Evolutionary conservation across 2,888 invertebrate genomes (phyloP), one percentile per base, ranked within the genome.

Genomic region (Drosophila percnosoma): DNA sequence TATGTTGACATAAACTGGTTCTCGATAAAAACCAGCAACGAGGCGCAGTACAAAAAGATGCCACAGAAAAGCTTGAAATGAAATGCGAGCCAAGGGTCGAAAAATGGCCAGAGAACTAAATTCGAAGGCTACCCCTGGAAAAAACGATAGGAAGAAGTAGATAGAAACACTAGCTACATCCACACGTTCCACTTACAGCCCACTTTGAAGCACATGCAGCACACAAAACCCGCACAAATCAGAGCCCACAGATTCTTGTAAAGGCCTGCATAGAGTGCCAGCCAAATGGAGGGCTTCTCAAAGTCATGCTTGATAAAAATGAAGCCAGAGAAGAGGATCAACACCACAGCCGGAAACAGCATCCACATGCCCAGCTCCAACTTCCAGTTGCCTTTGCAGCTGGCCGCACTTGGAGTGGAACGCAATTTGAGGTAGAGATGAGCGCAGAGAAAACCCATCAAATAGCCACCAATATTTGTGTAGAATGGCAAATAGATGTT

Each of bases 211-310:
- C 90, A 85, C 83, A 91, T 87, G 53, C 91, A 77, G 38, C 89
- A 73, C 2, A 93, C 68, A 6, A 83, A 84, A 0, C 88, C 76
- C 2, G 90, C 90, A 36, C 92, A 89, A 29, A 92, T 84, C 3
- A 93, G 29, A 10, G 91, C 90, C 90, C 93, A 94, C 4, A 93
- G 33, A 77, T 92, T 93, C 73, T 92, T 92, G 59, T 92, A 92
- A 1, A 93, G 54, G 0, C 92, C 92, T 59, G 93, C 93, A 78
- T 93, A 94, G 1, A 94, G 36, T 0, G 93, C 93, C n/a, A 93
- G 82, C 89, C 91, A 91, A 42, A 93, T 65, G 0, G 92, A 91
- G 0, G 93, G 91, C 49, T 87, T 90, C 21, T 74, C 70, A 65
- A 91, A 92, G 27, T 91, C 89, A 10, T 91, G 80, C 29, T 80